Base-by-base conservation (phyloP, 2,888 invertebrate species). In the Dynastes grantii region DNA sequence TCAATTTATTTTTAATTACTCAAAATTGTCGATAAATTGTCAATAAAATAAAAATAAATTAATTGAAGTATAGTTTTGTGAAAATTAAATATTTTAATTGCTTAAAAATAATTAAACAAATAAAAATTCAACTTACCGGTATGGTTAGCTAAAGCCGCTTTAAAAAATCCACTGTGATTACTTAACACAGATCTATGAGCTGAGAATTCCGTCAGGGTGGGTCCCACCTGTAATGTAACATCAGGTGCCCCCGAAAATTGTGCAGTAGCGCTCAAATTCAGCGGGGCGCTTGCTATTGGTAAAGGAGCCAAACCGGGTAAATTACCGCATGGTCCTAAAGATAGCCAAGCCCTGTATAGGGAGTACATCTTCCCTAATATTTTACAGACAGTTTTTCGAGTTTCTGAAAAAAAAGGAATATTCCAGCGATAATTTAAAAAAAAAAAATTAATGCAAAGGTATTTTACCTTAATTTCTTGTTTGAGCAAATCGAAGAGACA, bases 141-240 rank as follows among this genome's bases (percentile, higher is more conserved):
- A 70, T 88, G 86, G 79, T 86, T 87, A 16, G 83, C 76, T 73
- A 94, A 89, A n/a, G 93, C 90, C 1, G 94, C 93, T 82, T 94
- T 92, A 84, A 95, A 90, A 85, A 93, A 94, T 37, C 94, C 94
- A 85, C 94, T 94, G 86, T 94, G 93, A 76, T 92, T 91, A 45
- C 92, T 91, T 45, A 95, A 87, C 11, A 94, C 90, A 40, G 91
- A 89, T 63, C 92, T 91, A 83, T 94, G 94, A 0, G 94, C 94
- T 32, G 93, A 91, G 86, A 94, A 94, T 79, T 93, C 92, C 9
- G 92, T 92, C 82, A 91, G 90, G 37, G 89, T 90, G 9, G 91
- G 90, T 0, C 93, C 94, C 16, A 93, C 93, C 85, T 92, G 91
- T 0, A 94, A 88, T 45, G 92, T 87, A 27, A 93, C 92, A 85